Evolutionary conservation across 2,113 vertebrate species (phyloP), one percentile per base, ranked within the genome.

Genomic region (Pollimyrus isidori): DNA sequence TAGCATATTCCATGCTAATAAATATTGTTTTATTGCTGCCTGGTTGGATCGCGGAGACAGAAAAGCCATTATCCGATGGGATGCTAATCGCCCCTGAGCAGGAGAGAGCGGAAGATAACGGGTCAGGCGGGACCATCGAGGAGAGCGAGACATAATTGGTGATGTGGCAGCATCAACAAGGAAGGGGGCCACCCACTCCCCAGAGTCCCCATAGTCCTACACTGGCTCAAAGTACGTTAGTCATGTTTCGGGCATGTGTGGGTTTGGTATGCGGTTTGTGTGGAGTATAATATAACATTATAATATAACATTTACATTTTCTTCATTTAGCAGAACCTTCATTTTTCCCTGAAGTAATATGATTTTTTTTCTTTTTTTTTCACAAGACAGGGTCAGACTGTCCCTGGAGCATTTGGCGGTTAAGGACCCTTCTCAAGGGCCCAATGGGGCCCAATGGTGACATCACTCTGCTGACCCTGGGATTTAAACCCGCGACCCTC

Each of bases 101-200:
- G 39, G 42, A 84, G 42, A 84, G 82, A 48, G 82, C 21, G 21
- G 39, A 23, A 84, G 39, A 84, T 84, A 84, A 84, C 45, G 42
- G 82, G 82, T 84, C 82, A 84, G 82, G 17, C 19, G 82, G 45
- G 82, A 84, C 82, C 82, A 45, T 39, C 7, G 19, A 39, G 69
- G 42, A 48, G 42, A 69, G 62, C 10, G 62, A 84, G 82, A 84
- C 45, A n/a, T 84, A 84, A 84, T 84, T 84, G 82, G 82, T 45
- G 45, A 48, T 84, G 45, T 11, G 23, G 39, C 82, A 3, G 17
- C 7, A 23, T 84, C 45, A 11, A 11, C 45, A 10, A 45, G 35
- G 82, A 42, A 46, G 39, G 35, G 82, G 42, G 82, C 13, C 13
- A 39, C 35, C 73, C 30, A 42, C 73, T 4, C 73, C 6, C 73